These are phyloP conservation scores for Nesogale talazaci DNA, from an alignment of 2,113 vertebrate genomes.

Conservation along the genomic window DNA sequence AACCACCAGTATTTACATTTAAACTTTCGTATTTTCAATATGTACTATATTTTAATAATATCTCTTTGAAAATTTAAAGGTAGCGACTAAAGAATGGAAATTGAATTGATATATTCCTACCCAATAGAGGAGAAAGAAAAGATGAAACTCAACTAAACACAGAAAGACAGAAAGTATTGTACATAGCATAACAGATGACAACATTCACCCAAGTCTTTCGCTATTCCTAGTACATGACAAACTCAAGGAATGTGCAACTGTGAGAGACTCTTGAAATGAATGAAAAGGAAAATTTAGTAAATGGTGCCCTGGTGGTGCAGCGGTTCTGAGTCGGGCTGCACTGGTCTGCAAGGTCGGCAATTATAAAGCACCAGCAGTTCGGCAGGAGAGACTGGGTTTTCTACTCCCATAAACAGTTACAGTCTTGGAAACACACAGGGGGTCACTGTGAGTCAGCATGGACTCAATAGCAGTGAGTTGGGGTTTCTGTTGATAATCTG, in stretches of 20 bases:
- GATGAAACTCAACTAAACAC: conserved; percentile 16
- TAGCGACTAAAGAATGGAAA: conserved; percentile 34
- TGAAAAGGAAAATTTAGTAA: conserved; percentile 13
- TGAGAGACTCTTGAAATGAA: conserved; percentile 21
- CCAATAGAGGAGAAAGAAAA: not conserved
- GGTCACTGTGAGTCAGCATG: too few relatives aligned
- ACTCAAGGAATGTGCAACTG: not conserved
- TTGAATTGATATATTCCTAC: conserved; percentile 36
- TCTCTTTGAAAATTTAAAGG: not conserved
- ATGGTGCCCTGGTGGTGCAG: too few relatives aligned
- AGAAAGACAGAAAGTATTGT: not conserved
- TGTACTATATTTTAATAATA: conserved; percentile 51
- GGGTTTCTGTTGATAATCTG: too few relatives aligned
- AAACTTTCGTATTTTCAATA: not conserved
- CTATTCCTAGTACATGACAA: conserved; percentile 32
- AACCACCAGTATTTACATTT: not conserved
- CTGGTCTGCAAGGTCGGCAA: too few relatives aligned
- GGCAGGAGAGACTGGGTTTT: too few relatives aligned
- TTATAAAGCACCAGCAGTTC: too few relatives aligned
- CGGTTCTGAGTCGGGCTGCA: too few relatives aligned
- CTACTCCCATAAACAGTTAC: too few relatives aligned
- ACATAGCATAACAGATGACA: not conserved
- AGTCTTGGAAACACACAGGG: too few relatives aligned
- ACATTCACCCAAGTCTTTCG: not conserved
- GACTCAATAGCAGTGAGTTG: too few relatives aligned